Percentiles rank a stretch among this genome's conserved stretches.
Evolutionary conservation across 64 coral and sea anemone species (phyloP).

Genomic region (Cladopsammia gracilis): DNA sequence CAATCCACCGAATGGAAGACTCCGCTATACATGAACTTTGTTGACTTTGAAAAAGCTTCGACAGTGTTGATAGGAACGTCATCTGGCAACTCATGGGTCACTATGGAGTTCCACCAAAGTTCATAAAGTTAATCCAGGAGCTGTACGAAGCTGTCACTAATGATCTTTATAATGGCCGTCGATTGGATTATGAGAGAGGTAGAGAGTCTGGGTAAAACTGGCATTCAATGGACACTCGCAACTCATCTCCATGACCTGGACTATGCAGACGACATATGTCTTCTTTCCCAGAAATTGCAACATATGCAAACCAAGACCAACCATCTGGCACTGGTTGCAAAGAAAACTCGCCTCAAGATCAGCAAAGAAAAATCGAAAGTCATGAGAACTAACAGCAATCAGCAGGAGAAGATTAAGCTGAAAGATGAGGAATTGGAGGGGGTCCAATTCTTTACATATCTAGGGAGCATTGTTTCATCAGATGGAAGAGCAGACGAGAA

Average conservation of each 20-base stretch:
- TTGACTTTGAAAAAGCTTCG: conserved; percentile 41
- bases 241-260: conserved; percentile 30
- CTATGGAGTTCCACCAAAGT: conserved; percentile 35
- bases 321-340: neutral
- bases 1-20: conserved; percentile 12
- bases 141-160: conserved; percentile 15
- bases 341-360: conserved; percentile 5
- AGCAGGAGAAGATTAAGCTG: too few relatives aligned
- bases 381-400: too few relatives aligned
- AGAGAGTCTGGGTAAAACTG: conserved; percentile 33
- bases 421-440: too few relatives aligned
- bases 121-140: conserved; percentile 38
- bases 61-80: conserved; percentile 25
- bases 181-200: conserved; percentile 2
- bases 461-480: too few relatives aligned
- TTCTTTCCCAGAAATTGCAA: conserved; percentile 14
- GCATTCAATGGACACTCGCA: conserved; percentile 40
- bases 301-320: conserved; percentile 57
- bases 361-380: conserved; percentile 11
- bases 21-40: neutral
- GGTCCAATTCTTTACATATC: too few relatives aligned
- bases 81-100: conserved; percentile 11
- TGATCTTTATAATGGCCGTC: neutral
- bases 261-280: conserved; percentile 25
- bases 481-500: too few relatives aligned